Evolutionary conservation across 2,888 invertebrate species (phyloP).

Genomic region (Drosophila austrosaltans): DNA sequence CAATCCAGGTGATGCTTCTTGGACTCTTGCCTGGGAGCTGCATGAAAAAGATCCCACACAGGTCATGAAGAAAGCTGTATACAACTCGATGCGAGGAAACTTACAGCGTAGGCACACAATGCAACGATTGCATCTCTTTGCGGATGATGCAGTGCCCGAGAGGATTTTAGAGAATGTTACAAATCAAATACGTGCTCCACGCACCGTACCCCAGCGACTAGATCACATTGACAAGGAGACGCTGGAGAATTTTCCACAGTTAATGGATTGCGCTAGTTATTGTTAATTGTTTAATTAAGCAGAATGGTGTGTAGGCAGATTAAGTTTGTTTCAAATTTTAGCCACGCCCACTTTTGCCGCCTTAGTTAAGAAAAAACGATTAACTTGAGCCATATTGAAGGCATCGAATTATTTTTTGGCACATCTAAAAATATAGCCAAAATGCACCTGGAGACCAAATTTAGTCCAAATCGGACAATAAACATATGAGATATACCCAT

Average conservation of each 20-base stretch:
- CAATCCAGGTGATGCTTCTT: conserved; percentile 93
- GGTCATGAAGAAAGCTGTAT: conserved; percentile 94
- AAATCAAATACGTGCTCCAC: conserved; percentile 92
- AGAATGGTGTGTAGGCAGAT: conserved; percentile 5
- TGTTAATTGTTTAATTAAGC: conserved; percentile 30
- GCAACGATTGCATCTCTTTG: conserved; percentile 93
- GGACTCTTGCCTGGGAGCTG: conserved; percentile 96
- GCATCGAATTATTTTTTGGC: too few relatives aligned
- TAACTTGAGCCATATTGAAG: too few relatives aligned
- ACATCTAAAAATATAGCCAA: too few relatives aligned
- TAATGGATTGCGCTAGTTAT: conserved; percentile 90
- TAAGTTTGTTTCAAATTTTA: too few relatives aligned
- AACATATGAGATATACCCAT: too few relatives aligned
- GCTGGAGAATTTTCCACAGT: conserved; percentile 91
- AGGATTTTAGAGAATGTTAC: conserved; percentile 93
- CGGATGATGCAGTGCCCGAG: conserved; percentile 90
- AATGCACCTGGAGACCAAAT: too few relatives aligned
- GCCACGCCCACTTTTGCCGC: too few relatives aligned
- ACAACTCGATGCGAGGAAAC: conserved; percentile 89
- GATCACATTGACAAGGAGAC: conserved; percentile 93
- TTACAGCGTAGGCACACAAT: conserved; percentile 91
- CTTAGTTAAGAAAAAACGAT: too few relatives aligned
- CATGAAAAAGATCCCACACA: conserved; percentile 95
- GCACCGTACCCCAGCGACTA: conserved; percentile 91
- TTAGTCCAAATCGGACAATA: too few relatives aligned